Conservation (phyloP, 1,140 invertebrate species). For the Lamellibrachia luymesi region DNA sequence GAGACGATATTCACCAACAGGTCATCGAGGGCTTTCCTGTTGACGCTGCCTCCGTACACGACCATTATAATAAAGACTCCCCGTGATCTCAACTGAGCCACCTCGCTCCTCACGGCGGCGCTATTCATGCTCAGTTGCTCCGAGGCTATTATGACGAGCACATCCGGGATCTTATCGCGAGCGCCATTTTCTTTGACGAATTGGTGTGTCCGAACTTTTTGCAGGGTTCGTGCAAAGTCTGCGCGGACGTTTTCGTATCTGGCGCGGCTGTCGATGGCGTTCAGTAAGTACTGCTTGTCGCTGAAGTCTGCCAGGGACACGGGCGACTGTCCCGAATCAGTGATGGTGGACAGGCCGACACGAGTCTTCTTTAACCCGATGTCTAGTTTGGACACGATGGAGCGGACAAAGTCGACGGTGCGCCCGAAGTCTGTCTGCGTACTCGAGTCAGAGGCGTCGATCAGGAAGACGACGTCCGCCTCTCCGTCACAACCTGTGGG, state of each 20-base stretch:
- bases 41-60: background rate
- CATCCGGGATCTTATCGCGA: constrained; percentile 11
- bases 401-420: constrained; percentile 11
- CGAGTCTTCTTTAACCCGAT: constrained; percentile 14
- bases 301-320: background rate
- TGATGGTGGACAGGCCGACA: constrained; percentile 6
- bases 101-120: background rate
- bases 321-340: background rate
- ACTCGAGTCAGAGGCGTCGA: constrained; percentile 1
- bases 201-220: background rate
- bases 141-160: constrained; percentile 17
- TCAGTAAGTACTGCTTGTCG: constrained; percentile 17
- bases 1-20: background rate
- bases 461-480: constrained; percentile 17
- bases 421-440: constrained; percentile 6
- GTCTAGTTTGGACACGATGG: constrained; percentile 16
- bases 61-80: background rate
- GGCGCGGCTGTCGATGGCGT: constrained; percentile 12
- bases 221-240: background rate
- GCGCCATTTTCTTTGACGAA: background rate
- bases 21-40: background rate
- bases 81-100: background rate
- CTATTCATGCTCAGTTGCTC: background rate
- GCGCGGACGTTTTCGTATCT: background rate
- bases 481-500: constrained; percentile 20